Conservation (phyloP, 2,797 vertebrate genomes). For the Bryconaethiops microstoma region DNA sequence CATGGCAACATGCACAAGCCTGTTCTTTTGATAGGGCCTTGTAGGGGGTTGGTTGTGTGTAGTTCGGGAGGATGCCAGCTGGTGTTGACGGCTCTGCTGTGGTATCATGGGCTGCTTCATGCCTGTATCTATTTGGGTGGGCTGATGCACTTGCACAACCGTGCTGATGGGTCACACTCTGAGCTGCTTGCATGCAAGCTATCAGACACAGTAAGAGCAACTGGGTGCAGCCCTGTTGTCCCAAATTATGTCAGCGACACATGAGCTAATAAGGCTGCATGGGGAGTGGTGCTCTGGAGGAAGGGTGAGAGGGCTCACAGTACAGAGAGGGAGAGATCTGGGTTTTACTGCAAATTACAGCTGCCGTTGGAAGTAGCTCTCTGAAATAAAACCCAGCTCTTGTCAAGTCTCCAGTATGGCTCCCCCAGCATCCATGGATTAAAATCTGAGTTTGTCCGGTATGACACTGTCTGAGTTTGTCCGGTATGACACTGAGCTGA, state of each 20-base stretch:
- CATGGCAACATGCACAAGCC: not conserved
- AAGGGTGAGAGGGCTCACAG: not conserved
- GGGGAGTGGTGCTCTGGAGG: not conserved
- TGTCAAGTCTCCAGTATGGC: constrained; percentile 11
- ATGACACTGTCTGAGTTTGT: not conserved
- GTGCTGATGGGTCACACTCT: not conserved
- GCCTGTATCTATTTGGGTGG: not conserved
- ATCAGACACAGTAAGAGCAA: not conserved
- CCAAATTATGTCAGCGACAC: not conserved
- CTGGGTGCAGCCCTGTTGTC: not conserved
- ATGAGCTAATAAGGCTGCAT: not conserved
- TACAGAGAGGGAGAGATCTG: not conserved
- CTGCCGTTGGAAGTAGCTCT: constrained; percentile 24
- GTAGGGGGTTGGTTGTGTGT: constrained; percentile 17
- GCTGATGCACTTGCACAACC: not conserved
- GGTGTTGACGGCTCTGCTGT: constrained; percentile 35
- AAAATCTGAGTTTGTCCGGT: not conserved
- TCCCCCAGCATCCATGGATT: no score
- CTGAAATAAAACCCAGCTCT: constrained; percentile 13
- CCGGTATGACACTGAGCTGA: not conserved
- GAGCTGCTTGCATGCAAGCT: not conserved
- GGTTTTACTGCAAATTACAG: constrained; percentile 4
- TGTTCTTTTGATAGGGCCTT: constrained; percentile 22
- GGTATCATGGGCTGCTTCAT: not conserved
- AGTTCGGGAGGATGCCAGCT: constrained; percentile 34